Evolutionary conservation across 2,888 invertebrate genomes (phyloP).

Genomic region (Punctoribates punctum): DNA sequence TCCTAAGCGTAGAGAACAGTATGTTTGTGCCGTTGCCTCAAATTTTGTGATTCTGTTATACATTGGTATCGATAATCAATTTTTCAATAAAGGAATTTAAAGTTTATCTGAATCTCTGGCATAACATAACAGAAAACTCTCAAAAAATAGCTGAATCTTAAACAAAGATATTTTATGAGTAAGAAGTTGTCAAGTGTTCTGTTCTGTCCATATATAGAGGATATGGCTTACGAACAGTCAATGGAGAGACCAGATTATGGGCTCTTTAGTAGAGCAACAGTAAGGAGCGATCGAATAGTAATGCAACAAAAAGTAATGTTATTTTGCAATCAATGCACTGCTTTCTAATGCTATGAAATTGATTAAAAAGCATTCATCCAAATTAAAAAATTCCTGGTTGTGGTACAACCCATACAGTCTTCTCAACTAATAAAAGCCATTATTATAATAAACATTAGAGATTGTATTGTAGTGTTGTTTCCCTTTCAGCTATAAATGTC

Average conservation of each 20-base stretch:
- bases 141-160: neutral
- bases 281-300: conserved; percentile 14
- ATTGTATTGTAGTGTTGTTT: neutral
- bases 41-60: neutral
- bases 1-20: neutral
- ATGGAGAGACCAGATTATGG: neutral
- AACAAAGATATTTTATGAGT: neutral
- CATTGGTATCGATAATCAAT: neutral
- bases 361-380: conserved; percentile 35
- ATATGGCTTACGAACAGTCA: no score
- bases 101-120: conserved; percentile 13
- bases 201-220: neutral
- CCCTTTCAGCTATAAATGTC: no score
- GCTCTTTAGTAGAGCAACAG: conserved; percentile 9
- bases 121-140: neutral
- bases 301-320: conserved; percentile 20
- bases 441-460: conserved; percentile 9
- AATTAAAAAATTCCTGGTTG: conserved; percentile 27
- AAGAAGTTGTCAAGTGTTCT: conserved; percentile 9
- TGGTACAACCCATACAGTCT: neutral
- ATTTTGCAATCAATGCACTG: conserved; percentile 32
- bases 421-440: neutral
- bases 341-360: conserved; percentile 30
- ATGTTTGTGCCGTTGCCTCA: no score
- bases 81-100: conserved; percentile 32